These are phyloP conservation scores for Pseudomyrmex gracilis DNA, from an alignment of 1,140 invertebrate species.

Conservation along the genomic window DNA sequence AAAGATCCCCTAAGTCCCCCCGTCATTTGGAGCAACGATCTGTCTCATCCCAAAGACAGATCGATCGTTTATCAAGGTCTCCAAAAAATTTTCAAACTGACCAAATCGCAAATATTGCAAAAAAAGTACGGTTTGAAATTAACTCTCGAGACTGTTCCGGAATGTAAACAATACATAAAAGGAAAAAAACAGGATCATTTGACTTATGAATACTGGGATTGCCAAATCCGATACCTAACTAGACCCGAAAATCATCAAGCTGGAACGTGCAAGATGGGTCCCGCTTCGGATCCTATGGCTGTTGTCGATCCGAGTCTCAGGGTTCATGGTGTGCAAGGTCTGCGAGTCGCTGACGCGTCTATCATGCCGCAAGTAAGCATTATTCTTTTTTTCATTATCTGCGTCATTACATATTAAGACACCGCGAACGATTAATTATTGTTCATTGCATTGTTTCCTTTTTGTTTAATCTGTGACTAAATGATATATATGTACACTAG, in stretches of 20 bases:
- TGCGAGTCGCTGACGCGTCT: conserved; percentile 85
- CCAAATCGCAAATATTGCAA: conserved; percentile 73
- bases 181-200: not conserved
- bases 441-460: too few relatives aligned
- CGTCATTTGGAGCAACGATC: conserved; percentile 87
- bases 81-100: conserved; percentile 73
- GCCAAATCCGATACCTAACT: conserved; percentile 83
- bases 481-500: too few relatives aligned
- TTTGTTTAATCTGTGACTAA: too few relatives aligned
- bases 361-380: conserved; percentile 78
- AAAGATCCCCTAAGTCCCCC: conserved; percentile 87
- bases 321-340: conserved; percentile 82
- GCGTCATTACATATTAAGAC: not conserved
- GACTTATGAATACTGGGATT: conserved; percentile 87
- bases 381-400: too few relatives aligned
- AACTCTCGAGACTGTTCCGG: conserved; percentile 21
- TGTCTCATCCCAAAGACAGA: conserved; percentile 82
- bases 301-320: conserved; percentile 85
- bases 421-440: not conserved
- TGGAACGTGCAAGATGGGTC: conserved; percentile 88
- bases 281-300: conserved; percentile 78
- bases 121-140: conserved; percentile 71
- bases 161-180: conserved; percentile 70
- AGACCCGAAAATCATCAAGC: conserved; percentile 86
- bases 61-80: conserved; percentile 83